Base-by-base conservation (phyloP, 2,888 invertebrate genomes). In the Seira ritae region DNA sequence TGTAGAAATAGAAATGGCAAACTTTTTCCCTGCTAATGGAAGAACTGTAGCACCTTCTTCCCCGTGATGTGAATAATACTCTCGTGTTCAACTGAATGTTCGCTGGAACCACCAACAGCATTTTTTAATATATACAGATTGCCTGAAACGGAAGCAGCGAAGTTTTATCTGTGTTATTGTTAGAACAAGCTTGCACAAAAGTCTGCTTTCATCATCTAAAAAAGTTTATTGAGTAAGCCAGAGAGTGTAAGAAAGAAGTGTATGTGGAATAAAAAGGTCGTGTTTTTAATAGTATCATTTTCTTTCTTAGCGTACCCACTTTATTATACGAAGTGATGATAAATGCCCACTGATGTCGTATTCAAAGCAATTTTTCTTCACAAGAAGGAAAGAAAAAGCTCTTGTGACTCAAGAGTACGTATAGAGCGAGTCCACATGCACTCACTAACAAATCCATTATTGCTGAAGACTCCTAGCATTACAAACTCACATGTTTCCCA, bases 121-220 rank as follows among this genome's bases (percentile, higher is more conserved):
- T 62, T 62, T 55, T 62, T 19, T 62, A 62, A 62, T 62, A 62
- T 22, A 62, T 62, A 62, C 62, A 22, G 22, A 62, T 62, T 62
- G 62, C 22, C 62, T 62, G 62, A 62, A 62, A 62, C 62, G 62
- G 62, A 62, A 62, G n/a, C 62, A 62, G 62, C 19, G 12, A 50
- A 12, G 2, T 50, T 50, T 50, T 50, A 62, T 62, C 62, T 62
- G 62, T 62, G 62, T 62, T 62, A 62, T 22, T 20, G 62, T 62
- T 20, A 22, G 62, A 62, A n/a, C 50, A 50, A n/a, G 62, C 62
- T 62, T 62, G 19, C 22, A 20, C 62, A 62, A 62, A 62, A 62
- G 62, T 62, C 62, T 62, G 62, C 62, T 62, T 62, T 62, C 62
- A 62, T 62, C 62, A 62, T 62, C 62, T 62, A 62, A 62, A 22